Conservation (phyloP, 2,113 vertebrate species). For the Percopsis transmontana region DNA sequence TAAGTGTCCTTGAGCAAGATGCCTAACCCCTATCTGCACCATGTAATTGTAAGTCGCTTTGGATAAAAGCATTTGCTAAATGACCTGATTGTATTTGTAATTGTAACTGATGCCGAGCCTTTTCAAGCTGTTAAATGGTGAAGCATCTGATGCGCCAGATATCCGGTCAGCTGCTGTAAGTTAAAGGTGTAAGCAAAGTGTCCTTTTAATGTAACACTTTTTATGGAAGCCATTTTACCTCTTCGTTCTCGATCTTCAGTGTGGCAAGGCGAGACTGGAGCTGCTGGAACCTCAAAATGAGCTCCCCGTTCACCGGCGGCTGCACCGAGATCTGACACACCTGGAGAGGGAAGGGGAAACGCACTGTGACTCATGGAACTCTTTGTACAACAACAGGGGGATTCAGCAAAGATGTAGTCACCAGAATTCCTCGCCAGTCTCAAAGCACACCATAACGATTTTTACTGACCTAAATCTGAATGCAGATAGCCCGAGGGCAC, state of each 20-base stretch:
- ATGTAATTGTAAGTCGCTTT: no score
- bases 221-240: constrained; percentile 78
- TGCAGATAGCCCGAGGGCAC: constrained; percentile 32
- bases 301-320: constrained; percentile 91
- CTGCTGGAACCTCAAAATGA: constrained; percentile 94
- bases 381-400: background rate
- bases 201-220: background rate
- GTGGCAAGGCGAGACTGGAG: constrained; percentile 94
- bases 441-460: constrained; percentile 24
- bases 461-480: constrained; percentile 20
- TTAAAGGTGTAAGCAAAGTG: background rate
- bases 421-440: constrained; percentile 20
- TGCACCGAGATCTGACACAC: constrained; percentile 95
- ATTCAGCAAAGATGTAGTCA: constrained; percentile 10
- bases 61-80: no score
- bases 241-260: constrained; percentile 96
- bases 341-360: constrained; percentile 64
- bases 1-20: no score
- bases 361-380: background rate
- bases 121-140: no score
- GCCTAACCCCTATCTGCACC: no score
- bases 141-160: no score
- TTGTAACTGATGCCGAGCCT: no score
- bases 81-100: no score
- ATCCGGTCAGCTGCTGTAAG: no score